A percentile compares a stretch with the other conserved stretches of the same genome.
Conservation (phyloP, 1,140 invertebrate genomes). For the Drosophila sp. region DNA sequence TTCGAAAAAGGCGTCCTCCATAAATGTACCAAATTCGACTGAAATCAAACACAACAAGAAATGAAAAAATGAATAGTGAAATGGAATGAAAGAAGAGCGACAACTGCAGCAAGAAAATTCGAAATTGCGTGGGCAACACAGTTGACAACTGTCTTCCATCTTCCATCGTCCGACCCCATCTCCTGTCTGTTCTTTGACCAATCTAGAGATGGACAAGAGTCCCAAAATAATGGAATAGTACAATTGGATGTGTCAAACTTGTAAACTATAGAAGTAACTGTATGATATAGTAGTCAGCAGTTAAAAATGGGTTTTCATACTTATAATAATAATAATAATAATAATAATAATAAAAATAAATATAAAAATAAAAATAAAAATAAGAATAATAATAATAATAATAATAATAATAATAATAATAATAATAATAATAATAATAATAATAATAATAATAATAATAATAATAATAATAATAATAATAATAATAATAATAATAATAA, state of each 20-base stretch:
- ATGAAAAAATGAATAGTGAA: not conserved
- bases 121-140: constrained; percentile 33
- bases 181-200: not conserved
- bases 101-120: constrained; percentile 33
- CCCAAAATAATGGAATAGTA: not conserved
- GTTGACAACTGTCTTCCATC: not conserved
- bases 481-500: no score
- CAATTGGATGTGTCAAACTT: not conserved
- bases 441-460: no score
- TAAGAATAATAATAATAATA: no score
- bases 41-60: not conserved
- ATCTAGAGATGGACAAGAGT: constrained; percentile 10
- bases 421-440: no score
- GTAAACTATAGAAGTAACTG: no score
- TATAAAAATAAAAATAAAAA: no score
- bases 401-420: no score
- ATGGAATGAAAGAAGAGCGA: not conserved
- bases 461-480: no score
- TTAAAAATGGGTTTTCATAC: no score
- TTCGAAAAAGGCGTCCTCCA: not conserved
- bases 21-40: not conserved
- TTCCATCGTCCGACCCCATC: not conserved
- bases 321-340: no score
- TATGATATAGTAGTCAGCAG: no score
- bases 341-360: no score